phyloP scores from a whole-genome alignment of 64 coral and sea anemone genomes.

The Pachyseris speciosa region DNA sequence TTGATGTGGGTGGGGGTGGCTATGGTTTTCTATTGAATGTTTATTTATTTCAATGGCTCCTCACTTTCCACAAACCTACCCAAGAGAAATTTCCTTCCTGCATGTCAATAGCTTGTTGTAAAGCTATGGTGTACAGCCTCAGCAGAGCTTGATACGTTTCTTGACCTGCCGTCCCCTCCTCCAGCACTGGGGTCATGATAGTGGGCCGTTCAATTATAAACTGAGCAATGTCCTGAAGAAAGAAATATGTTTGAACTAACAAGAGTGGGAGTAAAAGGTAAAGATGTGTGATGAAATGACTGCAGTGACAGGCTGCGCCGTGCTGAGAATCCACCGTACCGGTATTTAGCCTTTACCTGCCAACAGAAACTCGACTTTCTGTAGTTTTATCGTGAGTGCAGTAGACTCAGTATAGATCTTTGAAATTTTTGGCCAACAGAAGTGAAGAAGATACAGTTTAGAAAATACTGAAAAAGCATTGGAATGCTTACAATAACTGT shows the following conservation, averaged over 20 bases:
- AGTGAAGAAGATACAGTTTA: not conserved
- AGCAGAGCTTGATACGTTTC: slow-evolving; percentile 88
- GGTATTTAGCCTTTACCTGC: too few relatives aligned
- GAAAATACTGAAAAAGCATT: not conserved
- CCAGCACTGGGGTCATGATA: slow-evolving; percentile 84
- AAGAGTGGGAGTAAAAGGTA: too few relatives aligned
- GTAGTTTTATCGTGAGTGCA: too few relatives aligned
- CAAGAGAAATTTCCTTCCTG: slow-evolving; percentile 77
- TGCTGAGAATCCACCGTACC: too few relatives aligned
- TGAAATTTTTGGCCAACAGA: not conserved
- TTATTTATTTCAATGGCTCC: too few relatives aligned
- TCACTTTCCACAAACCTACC: slow-evolving; percentile 38
- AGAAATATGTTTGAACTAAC: not conserved
- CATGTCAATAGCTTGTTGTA: slow-evolving; percentile 77
- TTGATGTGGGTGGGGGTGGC: too few relatives aligned
- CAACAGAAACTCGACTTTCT: too few relatives aligned
- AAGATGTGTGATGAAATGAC: not conserved
- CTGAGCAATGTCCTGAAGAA: slow-evolving; percentile 84
- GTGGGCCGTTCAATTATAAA: slow-evolving; percentile 89
- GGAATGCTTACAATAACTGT: slow-evolving; percentile 63
- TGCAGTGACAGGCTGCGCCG: too few relatives aligned
- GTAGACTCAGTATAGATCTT: not conserved
- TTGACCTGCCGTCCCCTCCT: slow-evolving; percentile 41
- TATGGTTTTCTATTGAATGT: too few relatives aligned
- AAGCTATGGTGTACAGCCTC: slow-evolving; percentile 61